phyloP scores from a whole-genome alignment of 2,797 vertebrate genomes.

The Acomys russatus region DNA sequence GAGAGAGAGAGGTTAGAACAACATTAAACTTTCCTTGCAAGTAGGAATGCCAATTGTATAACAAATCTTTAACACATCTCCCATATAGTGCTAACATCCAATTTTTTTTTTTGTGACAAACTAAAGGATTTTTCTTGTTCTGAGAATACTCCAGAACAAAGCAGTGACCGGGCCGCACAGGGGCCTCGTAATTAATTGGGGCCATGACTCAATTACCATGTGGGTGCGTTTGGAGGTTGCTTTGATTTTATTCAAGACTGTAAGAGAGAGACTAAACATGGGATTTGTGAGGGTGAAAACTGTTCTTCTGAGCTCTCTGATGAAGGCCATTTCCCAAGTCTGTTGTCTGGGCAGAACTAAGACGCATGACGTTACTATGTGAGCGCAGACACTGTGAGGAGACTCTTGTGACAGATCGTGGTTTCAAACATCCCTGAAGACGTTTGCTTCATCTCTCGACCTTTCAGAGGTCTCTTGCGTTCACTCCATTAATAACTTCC shows the following conservation, averaged over 20 bases:
- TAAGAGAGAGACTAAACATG: not conserved
- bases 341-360: not conserved
- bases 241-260: not conserved
- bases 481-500: not conserved
- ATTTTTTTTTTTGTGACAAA: slow-evolving; percentile 3
- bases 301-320: not conserved
- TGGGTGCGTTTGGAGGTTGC: not conserved
- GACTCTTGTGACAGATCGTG: not conserved
- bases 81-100: not conserved
- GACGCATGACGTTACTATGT: too few species aligned
- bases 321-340: not conserved
- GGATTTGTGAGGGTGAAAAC: not conserved
- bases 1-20: not conserved
- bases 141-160: not conserved
- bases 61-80: slow-evolving; percentile 35
- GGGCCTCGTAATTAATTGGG: not conserved
- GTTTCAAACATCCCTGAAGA: not conserved
- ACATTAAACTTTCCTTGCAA: slow-evolving; percentile 26
- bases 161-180: not conserved
- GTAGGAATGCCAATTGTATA: slow-evolving; percentile 7
- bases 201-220: not conserved
- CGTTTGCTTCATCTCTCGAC: not conserved
- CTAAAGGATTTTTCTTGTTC: not conserved
- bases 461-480: not conserved
- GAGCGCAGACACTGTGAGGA: not conserved